Conservation (phyloP, 2,888 invertebrate species). For the Ophion obscuratus region DNA sequence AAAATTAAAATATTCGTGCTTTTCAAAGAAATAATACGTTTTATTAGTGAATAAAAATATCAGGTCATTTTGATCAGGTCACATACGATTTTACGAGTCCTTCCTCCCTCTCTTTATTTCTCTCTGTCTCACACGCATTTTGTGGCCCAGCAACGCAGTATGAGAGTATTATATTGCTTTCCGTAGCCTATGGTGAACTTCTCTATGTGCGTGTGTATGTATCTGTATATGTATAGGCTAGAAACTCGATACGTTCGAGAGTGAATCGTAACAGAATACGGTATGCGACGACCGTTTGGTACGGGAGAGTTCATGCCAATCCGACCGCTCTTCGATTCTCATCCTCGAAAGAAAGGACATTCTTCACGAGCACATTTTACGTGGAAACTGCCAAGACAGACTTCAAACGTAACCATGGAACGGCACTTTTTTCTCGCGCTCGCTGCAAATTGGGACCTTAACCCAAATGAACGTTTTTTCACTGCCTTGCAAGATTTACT, state of each 20-base stretch:
- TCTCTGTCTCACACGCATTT: too few species aligned
- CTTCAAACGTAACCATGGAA: not conserved
- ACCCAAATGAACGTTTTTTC: too few species aligned
- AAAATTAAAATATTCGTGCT: too few species aligned
- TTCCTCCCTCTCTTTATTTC: not conserved
- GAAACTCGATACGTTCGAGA: constrained; percentile 50
- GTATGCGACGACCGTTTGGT: constrained; percentile 4
- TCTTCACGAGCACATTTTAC: not conserved
- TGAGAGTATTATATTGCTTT: constrained; percentile 3
- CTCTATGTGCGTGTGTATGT: too few species aligned
- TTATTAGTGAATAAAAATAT: too few species aligned
- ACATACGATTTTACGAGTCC: not conserved
- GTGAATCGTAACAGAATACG: constrained; percentile 11
- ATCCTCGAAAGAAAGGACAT: not conserved
- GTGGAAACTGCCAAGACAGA: not conserved
- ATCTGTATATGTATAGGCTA: not conserved
- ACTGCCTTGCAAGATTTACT: too few species aligned
- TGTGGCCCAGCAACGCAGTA: constrained; percentile 8
- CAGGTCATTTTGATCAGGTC: too few species aligned
- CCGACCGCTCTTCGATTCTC: not conserved
- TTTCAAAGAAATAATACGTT: too few species aligned
- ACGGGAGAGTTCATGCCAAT: constrained; percentile 3
- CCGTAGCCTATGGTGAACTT: constrained; percentile 10
- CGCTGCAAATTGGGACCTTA: too few species aligned
- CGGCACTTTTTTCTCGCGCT: not conserved